Evolutionary conservation across 2,113 vertebrate genomes (phyloP).

Genomic region (Buteo buteo): DNA sequence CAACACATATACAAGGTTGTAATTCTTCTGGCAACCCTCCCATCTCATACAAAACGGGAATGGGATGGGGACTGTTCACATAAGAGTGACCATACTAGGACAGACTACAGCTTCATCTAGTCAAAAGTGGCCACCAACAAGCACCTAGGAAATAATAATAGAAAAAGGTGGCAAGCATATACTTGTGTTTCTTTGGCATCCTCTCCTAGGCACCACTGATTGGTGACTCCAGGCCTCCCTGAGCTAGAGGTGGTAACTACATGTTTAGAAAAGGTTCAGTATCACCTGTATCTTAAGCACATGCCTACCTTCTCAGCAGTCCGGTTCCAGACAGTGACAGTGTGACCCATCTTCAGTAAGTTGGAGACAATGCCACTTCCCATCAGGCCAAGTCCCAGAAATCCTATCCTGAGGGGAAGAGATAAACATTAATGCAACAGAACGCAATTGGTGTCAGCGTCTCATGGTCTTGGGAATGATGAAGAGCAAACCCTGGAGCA

Average conservation of each 20-base stretch:
- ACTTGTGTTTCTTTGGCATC: background rate
- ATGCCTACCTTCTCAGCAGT: slow-evolving; percentile 93
- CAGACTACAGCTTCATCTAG: background rate
- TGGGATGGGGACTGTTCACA: fast-evolving
- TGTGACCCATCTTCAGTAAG: slow-evolving; percentile 96
- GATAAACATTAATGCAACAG: background rate
- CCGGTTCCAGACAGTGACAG: slow-evolving; percentile 97
- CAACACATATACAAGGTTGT: background rate
- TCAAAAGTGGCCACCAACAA: background rate
- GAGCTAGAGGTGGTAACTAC: background rate
- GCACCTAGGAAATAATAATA: background rate
- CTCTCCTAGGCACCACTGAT: background rate
- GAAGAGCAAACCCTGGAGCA: background rate
- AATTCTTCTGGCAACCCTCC: background rate
- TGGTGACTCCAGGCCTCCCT: background rate
- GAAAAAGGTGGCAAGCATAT: background rate
- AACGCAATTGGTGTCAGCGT: background rate
- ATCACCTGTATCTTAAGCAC: background rate
- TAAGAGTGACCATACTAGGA: background rate
- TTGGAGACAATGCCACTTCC: slow-evolving; percentile 98
- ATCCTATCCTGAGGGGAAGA: slow-evolving; percentile 87
- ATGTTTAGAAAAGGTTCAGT: background rate
- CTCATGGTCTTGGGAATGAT: background rate
- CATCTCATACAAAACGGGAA: background rate
- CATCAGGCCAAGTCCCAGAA: slow-evolving; percentile 96